phyloP scores from a whole-genome alignment of 2,797 vertebrate genomes.

The Takifugu rubripes region DNA sequence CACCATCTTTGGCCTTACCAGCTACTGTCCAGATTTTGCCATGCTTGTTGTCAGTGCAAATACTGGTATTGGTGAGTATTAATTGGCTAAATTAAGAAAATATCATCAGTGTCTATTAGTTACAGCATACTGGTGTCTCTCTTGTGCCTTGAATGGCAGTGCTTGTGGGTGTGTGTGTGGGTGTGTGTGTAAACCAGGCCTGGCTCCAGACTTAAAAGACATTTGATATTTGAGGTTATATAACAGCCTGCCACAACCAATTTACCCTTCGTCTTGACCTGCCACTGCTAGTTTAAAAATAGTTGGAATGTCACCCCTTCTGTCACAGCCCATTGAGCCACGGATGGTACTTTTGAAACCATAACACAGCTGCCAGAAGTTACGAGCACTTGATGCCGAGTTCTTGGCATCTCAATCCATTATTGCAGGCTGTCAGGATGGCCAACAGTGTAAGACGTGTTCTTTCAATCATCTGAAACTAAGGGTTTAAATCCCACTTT shows the following conservation, averaged over 20 bases:
- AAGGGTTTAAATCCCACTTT: not conserved
- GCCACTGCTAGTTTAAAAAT: constrained; percentile 38
- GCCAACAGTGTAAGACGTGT: no score
- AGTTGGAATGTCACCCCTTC: constrained; percentile 52
- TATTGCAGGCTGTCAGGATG: no score
- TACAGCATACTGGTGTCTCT: no score
- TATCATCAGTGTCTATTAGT: not conserved
- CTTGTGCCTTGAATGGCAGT: no score
- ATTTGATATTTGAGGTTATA: constrained; percentile 51
- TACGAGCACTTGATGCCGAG: no score
- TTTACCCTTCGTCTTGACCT: not conserved
- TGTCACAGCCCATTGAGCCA: constrained; percentile 25
- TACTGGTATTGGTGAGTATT: constrained; percentile 90
- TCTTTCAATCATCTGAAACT: not conserved
- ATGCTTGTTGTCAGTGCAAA: constrained; percentile 97
- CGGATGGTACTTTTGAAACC: not conserved
- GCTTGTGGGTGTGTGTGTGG: constrained; percentile 27
- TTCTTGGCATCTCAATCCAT: no score
- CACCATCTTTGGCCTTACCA: constrained; percentile 97
- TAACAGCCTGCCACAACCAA: constrained; percentile 17
- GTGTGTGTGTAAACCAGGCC: constrained; percentile 38
- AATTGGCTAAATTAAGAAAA: accelerated
- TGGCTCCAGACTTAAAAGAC: constrained; percentile 24
- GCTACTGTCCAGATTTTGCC: constrained; percentile 98
- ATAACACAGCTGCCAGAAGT: no score